A percentile compares a stretch with the other conserved stretches of the same genome.
Conservation (phyloP, 2,797 vertebrate species). For the Esox lucius region DNA sequence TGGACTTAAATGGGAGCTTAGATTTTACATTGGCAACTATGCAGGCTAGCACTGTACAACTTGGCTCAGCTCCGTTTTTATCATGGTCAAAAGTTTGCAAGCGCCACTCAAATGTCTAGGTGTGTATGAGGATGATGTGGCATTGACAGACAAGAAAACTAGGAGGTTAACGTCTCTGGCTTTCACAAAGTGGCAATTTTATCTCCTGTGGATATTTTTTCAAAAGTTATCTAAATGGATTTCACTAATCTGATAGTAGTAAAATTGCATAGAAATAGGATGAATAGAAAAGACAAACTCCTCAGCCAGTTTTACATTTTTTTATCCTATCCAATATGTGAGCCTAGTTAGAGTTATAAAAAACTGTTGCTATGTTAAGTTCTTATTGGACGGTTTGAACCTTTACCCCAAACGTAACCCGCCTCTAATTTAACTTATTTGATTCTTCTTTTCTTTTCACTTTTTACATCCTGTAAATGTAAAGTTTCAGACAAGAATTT, state of each 20-base stretch:
- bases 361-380: not conserved
- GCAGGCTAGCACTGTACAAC: not conserved
- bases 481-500: not conserved
- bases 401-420: not conserved
- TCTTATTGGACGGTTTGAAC: not conserved
- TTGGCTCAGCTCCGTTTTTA: not conserved
- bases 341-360: too few species aligned
- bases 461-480: not conserved
- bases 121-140: not conserved
- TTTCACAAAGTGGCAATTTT: not conserved
- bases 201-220: not conserved
- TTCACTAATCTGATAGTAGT: too few species aligned
- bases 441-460: not conserved
- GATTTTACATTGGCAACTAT: not conserved
- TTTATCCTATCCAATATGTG: too few species aligned
- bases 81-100: not conserved
- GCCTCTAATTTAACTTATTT: not conserved
- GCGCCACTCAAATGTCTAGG: not conserved
- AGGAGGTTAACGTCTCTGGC: not conserved
- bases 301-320: not conserved
- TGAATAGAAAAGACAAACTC: too few species aligned
- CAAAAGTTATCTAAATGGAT: too few species aligned
- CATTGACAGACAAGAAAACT: not conserved
- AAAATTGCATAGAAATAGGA: too few species aligned
- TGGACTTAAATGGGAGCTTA: not conserved